Conservation (phyloP, 2,888 invertebrate species). For the Himalopsyche japonica region DNA sequence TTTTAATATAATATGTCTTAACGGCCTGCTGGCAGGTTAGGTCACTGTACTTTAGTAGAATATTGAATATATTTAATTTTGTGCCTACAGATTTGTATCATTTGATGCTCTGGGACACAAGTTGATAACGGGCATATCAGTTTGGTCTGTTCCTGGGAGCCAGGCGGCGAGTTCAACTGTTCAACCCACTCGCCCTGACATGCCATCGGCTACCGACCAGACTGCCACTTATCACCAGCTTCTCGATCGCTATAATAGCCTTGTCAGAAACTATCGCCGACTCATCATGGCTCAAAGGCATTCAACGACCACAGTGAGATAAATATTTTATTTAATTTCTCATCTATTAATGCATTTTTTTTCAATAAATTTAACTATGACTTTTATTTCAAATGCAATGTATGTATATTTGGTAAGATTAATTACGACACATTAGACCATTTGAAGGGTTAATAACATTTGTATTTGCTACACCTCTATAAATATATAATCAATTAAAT, state of each 20-base stretch:
- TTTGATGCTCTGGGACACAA: constrained; percentile 82
- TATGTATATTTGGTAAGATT: no score
- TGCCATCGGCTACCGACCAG: constrained; percentile 49
- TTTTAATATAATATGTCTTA: no score
- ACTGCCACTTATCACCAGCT: constrained; percentile 58
- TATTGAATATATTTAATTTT: neutral
- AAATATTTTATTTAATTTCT: neutral
- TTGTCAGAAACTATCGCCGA: constrained; percentile 58
- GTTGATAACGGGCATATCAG: constrained; percentile 81
- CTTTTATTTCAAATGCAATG: no score
- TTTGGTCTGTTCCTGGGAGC: constrained; percentile 46
- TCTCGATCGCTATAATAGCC: constrained; percentile 57
- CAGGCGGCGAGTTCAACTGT: constrained; percentile 18
- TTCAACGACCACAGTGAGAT: constrained; percentile 44
- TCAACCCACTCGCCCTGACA: constrained; percentile 42
- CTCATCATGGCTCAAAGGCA: constrained; percentile 56
- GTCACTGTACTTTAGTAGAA: no score
- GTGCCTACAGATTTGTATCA: constrained; percentile 71
- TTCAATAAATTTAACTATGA: no score
- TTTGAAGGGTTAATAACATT: no score
- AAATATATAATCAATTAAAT: no score
- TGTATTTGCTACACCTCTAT: no score
- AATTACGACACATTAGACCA: no score
- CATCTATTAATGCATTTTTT: no score
- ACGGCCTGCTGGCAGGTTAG: no score